Percentiles rank a stretch among this genome's conserved stretches.
Conservation (phyloP, 2,113 vertebrate species). For the Percopsis transmontana region DNA sequence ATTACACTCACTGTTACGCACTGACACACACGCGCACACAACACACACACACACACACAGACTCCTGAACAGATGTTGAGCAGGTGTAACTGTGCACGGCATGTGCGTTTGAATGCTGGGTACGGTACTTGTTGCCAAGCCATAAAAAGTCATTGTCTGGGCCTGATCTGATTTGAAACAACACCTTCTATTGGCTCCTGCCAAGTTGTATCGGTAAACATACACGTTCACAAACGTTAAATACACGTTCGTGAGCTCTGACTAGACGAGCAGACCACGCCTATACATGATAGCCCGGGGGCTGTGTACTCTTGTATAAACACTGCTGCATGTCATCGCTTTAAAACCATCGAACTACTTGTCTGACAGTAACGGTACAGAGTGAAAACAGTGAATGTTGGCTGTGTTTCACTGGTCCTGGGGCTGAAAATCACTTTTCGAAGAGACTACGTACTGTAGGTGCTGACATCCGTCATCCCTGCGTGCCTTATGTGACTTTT, state of each 20-base stretch:
- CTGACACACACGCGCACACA: no score
- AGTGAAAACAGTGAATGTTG: no score
- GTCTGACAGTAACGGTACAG: no score
- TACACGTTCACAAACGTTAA: no score
- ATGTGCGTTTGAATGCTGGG: conserved; percentile 51
- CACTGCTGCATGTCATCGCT: neutral
- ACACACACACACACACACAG: neutral
- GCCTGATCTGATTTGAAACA: conserved; percentile 51
- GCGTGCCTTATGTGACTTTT: no score
- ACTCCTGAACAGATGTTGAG: conserved; percentile 53
- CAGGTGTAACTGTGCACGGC: conserved; percentile 15
- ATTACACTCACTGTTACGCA: conserved; percentile 3
- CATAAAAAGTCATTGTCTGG: conserved; percentile 56
- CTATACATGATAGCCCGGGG: neutral
- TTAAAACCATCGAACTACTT: no score
- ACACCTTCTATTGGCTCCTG: conserved; percentile 9
- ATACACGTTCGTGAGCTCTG: conserved; percentile 16
- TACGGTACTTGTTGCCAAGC: conserved; percentile 57
- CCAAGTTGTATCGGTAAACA: neutral
- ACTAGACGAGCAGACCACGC: neutral
- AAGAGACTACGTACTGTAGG: no score
- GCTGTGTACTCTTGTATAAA: conserved; percentile 28
- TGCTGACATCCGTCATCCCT: no score
- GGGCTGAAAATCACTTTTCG: no score
- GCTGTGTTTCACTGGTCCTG: no score